Evolutionary conservation across 2,113 vertebrate species (phyloP).

Genomic region (Axis porcinus): DNA sequence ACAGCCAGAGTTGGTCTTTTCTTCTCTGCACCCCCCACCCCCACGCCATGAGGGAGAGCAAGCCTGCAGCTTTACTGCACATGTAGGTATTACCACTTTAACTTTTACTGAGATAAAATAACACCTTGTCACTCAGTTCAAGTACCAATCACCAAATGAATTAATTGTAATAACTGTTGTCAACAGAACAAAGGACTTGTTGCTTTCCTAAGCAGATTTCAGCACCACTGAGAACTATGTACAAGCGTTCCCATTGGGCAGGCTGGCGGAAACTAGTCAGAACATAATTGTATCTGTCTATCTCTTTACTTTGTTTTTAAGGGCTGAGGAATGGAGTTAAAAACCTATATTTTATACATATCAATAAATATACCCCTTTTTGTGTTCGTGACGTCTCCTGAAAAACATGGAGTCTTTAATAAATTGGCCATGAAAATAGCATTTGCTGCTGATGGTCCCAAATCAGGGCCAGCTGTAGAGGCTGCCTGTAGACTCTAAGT

Average conservation of each 20-base stretch:
- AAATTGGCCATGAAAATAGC: constrained; percentile 46
- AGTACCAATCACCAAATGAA: constrained; percentile 93
- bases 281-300: constrained; percentile 80
- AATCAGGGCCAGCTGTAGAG: constrained; percentile 30
- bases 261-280: constrained; percentile 74
- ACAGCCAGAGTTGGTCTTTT: constrained; percentile 72
- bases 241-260: constrained; percentile 80
- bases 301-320: constrained; percentile 75
- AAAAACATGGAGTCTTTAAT: constrained; percentile 41
- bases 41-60: constrained; percentile 76
- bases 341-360: constrained; percentile 76
- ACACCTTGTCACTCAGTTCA: constrained; percentile 93
- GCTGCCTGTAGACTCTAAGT: constrained; percentile 34
- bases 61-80: constrained; percentile 82
- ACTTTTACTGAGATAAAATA: constrained; percentile 93
- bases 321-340: constrained; percentile 74
- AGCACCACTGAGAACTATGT: constrained; percentile 79
- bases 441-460: background rate
- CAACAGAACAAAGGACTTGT: constrained; percentile 91
- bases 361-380: constrained; percentile 71
- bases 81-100: constrained; percentile 90
- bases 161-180: constrained; percentile 95
- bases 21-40: constrained; percentile 63
- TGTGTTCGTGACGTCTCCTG: constrained; percentile 43
- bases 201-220: constrained; percentile 88